These are phyloP conservation scores for Panorpa germanica DNA, from an alignment of 2,888 invertebrate genomes.

Conservation along the genomic window DNA sequence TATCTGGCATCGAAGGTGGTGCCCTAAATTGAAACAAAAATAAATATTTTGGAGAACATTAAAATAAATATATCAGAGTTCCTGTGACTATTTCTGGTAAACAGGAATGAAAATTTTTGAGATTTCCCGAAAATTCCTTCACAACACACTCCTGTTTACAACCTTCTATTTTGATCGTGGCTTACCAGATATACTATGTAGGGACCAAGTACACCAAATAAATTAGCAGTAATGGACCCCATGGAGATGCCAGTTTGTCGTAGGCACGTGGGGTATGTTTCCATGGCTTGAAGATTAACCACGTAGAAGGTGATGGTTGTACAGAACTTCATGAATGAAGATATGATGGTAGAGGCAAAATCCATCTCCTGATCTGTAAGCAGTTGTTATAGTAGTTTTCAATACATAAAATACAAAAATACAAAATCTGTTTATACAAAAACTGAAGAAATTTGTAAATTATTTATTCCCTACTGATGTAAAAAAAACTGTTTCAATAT, in stretches of 20 bases:
- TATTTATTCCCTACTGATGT: too few species aligned
- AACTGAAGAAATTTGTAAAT: too few species aligned
- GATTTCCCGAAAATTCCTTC: neutral
- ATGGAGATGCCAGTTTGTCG: constrained; percentile 43
- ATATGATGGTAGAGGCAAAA: too few species aligned
- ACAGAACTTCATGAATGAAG: constrained; percentile 29
- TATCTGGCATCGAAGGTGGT: constrained; percentile 24
- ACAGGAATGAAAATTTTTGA: neutral
- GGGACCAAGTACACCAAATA: constrained; percentile 33
- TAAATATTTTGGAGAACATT: constrained; percentile 5
- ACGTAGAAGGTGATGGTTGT: constrained; percentile 35
- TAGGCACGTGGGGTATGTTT: constrained; percentile 45
- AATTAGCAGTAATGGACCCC: constrained; percentile 33
- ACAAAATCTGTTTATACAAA: too few species aligned
- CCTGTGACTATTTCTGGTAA: neutral
- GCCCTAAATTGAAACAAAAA: constrained; percentile 17
- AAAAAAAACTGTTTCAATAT: too few species aligned
- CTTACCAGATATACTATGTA: constrained; percentile 37
- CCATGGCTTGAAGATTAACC: constrained; percentile 38
- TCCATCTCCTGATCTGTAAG: too few species aligned
- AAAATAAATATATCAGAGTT: neutral
- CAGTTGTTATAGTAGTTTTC: too few species aligned
- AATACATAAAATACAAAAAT: too few species aligned
- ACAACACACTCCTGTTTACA: too few species aligned
- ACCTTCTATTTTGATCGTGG: constrained; percentile 6